Evolutionary conservation across 2,797 vertebrate species (phyloP), one percentile per base, ranked within the genome.

Genomic region (Simalia tracyae): DNA sequence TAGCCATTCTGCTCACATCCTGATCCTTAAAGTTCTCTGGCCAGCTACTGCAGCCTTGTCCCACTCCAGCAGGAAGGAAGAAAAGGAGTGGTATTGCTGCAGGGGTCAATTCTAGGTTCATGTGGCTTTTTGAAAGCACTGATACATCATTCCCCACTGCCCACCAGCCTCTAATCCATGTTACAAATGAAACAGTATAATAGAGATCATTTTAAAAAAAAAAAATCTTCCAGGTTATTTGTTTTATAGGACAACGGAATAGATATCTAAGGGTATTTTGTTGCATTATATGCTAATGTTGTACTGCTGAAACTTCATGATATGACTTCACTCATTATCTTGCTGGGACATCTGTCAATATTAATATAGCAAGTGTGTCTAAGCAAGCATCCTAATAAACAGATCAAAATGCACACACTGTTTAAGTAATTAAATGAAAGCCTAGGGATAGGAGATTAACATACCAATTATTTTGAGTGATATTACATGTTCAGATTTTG

Each of bases 301-400:
- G 94, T 94, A 95, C 94, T 94, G 90, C 88, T 95, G 89, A 91
- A 95, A 95, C 92, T 64, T 94, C 91, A 85, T 90, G 92, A 96
- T 96, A 94, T 24, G 59, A 19, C 92, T 94, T 95, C 91, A 87
- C 26, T 94, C 94, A 94, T 95, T 96, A 95, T 95, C 93, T 97
- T 94, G 84, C 91, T 93, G 91, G 94, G 92, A 95, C 93, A 96
- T 96, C 94, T 97, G 96, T 97, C 97, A 96, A 93, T 96, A 97
- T 96, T 96, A 97, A 96, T 96, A 90, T 28, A 68, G 72, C 94
- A 97, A 96, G 90, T 95, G 93, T 94, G 92, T 94, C 93, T 96
- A 95, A 97, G 88, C 61, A 96, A 93, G 94, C 59, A 93, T 91
- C 87, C 22, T 87, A 84, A 84, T 94, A 96, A 96, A 94, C 91